These are phyloP conservation scores for Drosophila engyochracea DNA, from an alignment of 2,888 invertebrate genomes.

Conservation along the genomic window DNA sequence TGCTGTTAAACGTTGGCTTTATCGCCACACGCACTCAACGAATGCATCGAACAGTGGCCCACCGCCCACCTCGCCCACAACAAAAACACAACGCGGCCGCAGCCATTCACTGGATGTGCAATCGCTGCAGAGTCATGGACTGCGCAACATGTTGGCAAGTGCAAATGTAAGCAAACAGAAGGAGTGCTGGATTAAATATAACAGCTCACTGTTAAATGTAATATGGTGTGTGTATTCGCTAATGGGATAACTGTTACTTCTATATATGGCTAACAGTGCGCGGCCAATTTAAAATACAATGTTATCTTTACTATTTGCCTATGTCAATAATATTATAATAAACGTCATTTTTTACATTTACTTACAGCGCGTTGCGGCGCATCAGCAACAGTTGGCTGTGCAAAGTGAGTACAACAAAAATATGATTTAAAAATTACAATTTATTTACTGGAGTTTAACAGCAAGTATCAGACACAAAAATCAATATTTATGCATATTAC, in stretches of 20 bases:
- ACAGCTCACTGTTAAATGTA: conserved; percentile 25
- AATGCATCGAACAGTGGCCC: conserved; percentile 63
- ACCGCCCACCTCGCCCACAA: conserved; percentile 68
- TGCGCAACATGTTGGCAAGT: conserved; percentile 82
- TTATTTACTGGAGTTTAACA: conserved; percentile 37
- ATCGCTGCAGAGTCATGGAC: conserved; percentile 83
- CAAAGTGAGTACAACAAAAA: conserved; percentile 83
- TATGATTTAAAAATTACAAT: conserved; percentile 20
- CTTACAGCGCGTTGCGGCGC: conserved; percentile 90
- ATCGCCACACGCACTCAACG: conserved; percentile 78
- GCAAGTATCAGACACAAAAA: conserved; percentile 72
- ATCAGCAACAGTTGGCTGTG: conserved; percentile 88
- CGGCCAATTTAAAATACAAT: conserved; percentile 29
- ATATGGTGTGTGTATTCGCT: conserved; percentile 47
- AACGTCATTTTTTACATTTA: conserved; percentile 74
- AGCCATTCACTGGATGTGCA: conserved; percentile 85
- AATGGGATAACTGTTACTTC: conserved; percentile 14
- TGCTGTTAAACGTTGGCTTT: conserved; percentile 85
- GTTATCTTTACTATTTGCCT: background rate
- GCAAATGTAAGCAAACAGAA: conserved; percentile 71
- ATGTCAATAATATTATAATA: conserved; percentile 2
- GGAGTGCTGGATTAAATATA: conserved; percentile 13
- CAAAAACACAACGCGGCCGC: conserved; percentile 82
- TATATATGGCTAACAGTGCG: conserved; percentile 16
- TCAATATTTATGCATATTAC: conserved; percentile 25